Evolutionary conservation across 1,140 invertebrate genomes (phyloP).

Genomic region (Rhagoletis zephyria): DNA sequence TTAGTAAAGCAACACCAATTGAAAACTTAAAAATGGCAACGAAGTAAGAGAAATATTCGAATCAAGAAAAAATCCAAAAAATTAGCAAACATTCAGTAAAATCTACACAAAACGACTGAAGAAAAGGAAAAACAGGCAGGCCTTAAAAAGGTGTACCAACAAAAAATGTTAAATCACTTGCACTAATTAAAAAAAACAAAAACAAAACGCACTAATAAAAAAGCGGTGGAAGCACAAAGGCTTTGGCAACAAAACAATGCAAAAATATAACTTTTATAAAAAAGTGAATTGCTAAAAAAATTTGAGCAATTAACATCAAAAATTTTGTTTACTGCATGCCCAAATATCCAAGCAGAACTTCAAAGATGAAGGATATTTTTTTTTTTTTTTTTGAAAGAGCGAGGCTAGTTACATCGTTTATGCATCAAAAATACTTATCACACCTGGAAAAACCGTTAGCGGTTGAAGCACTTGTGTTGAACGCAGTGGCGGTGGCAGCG

Average conservation of each 20-base stretch:
- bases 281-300: not conserved
- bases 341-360: conserved; percentile 11
- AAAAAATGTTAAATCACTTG: not conserved
- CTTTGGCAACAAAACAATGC: not conserved
- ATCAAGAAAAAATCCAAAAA: not conserved
- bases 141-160: not conserved
- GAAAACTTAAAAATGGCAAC: not conserved
- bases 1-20: conserved; percentile 3
- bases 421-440: conserved; percentile 50
- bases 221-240: not conserved
- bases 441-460: conserved; percentile 74
- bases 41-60: not conserved
- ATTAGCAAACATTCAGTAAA: not conserved
- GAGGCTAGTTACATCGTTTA: not conserved
- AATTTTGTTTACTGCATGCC: not conserved
- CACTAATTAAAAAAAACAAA: conserved; percentile 12
- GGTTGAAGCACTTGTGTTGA: conserved; percentile 73
- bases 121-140: not conserved
- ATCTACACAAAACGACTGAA: not conserved
- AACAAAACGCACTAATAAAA: not conserved
- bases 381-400: not conserved
- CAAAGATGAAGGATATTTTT: not conserved
- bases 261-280: conserved; percentile 9
- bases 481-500: conserved; percentile 73
- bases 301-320: conserved; percentile 23